phyloP scores from a whole-genome alignment of 2,797 vertebrate species.

The Heliangelus exortis region DNA sequence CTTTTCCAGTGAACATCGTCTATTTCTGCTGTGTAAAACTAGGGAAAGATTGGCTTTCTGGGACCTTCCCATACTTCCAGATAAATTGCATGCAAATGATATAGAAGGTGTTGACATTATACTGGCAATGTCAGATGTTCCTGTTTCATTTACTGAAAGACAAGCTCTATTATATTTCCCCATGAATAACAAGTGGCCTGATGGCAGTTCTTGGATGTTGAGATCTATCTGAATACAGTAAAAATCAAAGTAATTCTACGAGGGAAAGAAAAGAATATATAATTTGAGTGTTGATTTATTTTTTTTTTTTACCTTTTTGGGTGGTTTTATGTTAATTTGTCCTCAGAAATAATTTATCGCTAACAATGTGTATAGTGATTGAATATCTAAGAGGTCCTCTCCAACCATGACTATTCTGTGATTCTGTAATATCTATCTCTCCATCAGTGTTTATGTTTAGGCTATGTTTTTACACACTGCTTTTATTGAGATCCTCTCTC shows the following conservation, averaged over 20 bases:
- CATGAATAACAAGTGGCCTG: background rate
- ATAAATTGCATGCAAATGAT: constrained; percentile 42
- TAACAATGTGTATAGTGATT: background rate
- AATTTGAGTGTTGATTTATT: background rate
- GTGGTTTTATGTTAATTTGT: background rate
- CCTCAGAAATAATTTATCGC: background rate
- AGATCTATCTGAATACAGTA: background rate
- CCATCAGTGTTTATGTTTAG: background rate
- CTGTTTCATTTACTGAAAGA: background rate
- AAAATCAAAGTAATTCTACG: constrained; percentile 1
- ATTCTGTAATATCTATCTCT: background rate
- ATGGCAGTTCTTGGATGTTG: background rate
- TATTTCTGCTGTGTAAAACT: constrained; percentile 15
- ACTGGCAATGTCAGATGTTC: background rate
- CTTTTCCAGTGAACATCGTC: background rate
- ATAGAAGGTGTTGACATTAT: background rate
- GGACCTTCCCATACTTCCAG: background rate
- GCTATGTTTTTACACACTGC: background rate
- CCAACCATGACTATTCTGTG: no score
- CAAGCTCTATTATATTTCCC: background rate
- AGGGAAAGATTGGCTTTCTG: constrained; percentile 17
- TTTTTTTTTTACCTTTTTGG: background rate
- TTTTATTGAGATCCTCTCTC: background rate
- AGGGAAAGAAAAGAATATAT: background rate
- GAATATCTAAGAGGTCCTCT: background rate